Conservation (phyloP, 2,113 vertebrate species). For the Tachycineta bicolor region DNA sequence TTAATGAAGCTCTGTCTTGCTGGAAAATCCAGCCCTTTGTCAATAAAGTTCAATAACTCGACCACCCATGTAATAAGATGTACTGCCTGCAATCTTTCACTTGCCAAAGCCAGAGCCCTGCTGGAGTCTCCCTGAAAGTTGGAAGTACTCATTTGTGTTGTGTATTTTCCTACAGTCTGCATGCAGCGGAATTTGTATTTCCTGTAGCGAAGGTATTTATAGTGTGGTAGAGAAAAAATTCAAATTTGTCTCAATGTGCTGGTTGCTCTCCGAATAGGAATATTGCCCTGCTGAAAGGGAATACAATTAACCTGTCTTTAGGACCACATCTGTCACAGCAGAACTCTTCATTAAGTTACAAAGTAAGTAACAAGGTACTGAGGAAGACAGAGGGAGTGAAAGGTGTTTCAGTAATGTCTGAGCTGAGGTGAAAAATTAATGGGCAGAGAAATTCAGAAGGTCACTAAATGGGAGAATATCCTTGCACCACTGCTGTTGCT, state of each 20-base stretch:
- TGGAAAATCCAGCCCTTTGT: conserved; percentile 81
- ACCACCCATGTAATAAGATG: conserved; percentile 90
- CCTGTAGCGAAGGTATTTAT: background rate
- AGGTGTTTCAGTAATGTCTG: background rate
- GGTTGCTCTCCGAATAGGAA: background rate
- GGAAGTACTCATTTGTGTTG: conserved; percentile 27
- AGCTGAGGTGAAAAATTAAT: background rate
- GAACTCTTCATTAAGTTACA: background rate
- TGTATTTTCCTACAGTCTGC: conserved; percentile 4
- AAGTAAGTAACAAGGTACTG: background rate
- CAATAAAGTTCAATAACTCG: conserved; percentile 88
- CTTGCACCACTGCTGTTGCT: background rate
- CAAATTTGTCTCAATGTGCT: background rate
- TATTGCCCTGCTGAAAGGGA: background rate
- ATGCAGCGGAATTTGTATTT: conserved; percentile 9
- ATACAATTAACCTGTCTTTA: background rate
- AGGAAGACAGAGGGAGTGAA: background rate
- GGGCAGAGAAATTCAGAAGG: background rate
- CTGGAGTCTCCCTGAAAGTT: conserved; percentile 52
- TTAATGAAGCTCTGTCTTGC: conserved; percentile 87
- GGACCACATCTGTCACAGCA: background rate
- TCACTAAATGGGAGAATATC: background rate
- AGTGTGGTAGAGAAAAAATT: background rate
- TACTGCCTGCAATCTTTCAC: conserved; percentile 80
- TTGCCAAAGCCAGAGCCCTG: conserved; percentile 58